Base-by-base conservation (phyloP, 2,888 invertebrate species). In the Tipula confusa region DNA sequence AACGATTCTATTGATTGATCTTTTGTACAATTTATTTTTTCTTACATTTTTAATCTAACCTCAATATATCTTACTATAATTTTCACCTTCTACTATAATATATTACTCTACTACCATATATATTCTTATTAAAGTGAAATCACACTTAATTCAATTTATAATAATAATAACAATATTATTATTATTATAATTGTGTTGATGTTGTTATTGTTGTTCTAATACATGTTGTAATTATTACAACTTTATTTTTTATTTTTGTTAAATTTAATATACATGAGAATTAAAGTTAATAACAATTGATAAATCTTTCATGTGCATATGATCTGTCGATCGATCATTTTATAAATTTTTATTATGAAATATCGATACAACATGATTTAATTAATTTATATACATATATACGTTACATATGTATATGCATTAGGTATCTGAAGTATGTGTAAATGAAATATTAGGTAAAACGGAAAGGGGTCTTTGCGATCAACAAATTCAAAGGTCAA, bases 71-170 rank as follows among this genome's bases (percentile, higher is more conserved):
- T 15, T 24, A 64, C 64, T 64, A 64, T 64, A 64, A 64, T 64
- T 64, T 64, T 64, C 64, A 64, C 64, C 64, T 64, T 64, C 64
- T 64, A 64, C 24, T 64, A 2, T 64, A n/a, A 15, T 43, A 5
- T n/a, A 43, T 43, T 43, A 64, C 64, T 64, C 64, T 64, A 64
- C 64, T 64, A 64, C 64, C 64, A 64, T 24, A 64, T 43, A 64
- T 64, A 13, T 9, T 64, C 3, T 38, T 64, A 64, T 64, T 64
- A 64, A 24, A 64, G 64, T 64, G 64, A 64, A 64, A 64, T 24
- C 64, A 64, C 64, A 64, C 24, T 64, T 64, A 64, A 64, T 64
- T 64, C 24, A 64, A 64, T 43, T 43, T 43, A 43, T 64, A 64
- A 64, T 64, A 64, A 64, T 64, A 64, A 43, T 64, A 64, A 64